Evolutionary conservation across 2,888 invertebrate genomes (phyloP).

Genomic region (Neoitamus cyanurus): DNA sequence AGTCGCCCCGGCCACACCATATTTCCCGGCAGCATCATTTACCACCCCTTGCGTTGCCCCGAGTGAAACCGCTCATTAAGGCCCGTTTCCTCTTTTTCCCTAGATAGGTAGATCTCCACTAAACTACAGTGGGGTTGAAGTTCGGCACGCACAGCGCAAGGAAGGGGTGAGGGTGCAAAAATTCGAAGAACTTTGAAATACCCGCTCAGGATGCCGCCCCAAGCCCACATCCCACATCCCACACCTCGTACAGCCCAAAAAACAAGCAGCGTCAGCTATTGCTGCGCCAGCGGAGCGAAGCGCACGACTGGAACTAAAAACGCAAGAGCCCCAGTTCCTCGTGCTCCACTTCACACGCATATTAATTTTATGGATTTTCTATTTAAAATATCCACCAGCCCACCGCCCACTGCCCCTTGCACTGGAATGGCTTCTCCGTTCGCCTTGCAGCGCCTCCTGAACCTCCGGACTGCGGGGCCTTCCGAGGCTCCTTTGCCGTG

Average conservation of each 20-base stretch:
- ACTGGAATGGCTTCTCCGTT: conserved; percentile 1
- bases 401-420: not conserved
- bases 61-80: conserved; percentile 35
- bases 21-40: not conserved
- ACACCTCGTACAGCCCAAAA: not conserved
- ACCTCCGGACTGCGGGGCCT: not conserved
- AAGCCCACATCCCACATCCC: not conserved
- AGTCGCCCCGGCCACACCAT: not conserved
- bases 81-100: conserved; percentile 25
- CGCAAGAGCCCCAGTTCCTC: conserved; percentile 47
- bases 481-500: not conserved
- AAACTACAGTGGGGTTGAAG: conserved; percentile 10
- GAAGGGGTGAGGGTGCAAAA: not conserved
- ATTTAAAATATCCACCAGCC: conserved; percentile 42
- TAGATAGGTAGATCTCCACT: conserved; percentile 13
- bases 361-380: conserved; percentile 51
- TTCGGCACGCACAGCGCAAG: not conserved
- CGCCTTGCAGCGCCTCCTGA: not conserved
- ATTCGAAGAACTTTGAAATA: conserved; percentile 1
- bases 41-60: not conserved
- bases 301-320: conserved; percentile 40
- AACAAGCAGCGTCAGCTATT: conserved; percentile 13
- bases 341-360: conserved; percentile 51
- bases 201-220: not conserved
- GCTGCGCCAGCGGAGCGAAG: not conserved